These are phyloP conservation scores for Vombatus ursinus DNA, from an alignment of 2,113 vertebrate genomes.

Conservation along the genomic window DNA sequence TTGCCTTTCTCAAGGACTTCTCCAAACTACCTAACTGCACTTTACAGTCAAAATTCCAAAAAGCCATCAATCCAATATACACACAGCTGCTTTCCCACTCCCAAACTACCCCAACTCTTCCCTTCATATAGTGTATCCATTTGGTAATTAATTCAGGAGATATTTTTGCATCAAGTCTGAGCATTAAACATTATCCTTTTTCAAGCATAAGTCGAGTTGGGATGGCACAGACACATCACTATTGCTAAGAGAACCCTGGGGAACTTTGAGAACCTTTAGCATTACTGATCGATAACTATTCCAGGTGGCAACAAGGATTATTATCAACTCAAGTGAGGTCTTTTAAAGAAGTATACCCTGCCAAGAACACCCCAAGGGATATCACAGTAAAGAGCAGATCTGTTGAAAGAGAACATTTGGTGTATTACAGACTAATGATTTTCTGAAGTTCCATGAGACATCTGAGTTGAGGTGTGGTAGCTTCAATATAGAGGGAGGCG, in stretches of 20 bases:
- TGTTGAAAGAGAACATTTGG: background rate
- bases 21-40: conserved; percentile 32
- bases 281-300: background rate
- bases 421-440: background rate
- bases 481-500: background rate
- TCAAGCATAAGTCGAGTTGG: accelerated
- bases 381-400: background rate
- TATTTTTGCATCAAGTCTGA: background rate
- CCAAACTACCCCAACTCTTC: background rate
- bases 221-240: background rate
- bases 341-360: conserved; percentile 44
- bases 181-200: background rate
- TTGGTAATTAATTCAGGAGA: background rate
- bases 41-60: conserved; percentile 28
- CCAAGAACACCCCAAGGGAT: conserved; percentile 28
- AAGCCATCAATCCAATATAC: background rate
- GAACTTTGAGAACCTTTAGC: background rate
- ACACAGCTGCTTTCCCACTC: background rate
- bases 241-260: background rate
- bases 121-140: background rate
- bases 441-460: background rate
- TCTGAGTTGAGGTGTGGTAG: background rate
- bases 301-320: background rate
- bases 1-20: background rate
- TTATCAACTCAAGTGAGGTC: background rate